Conservation (phyloP, 2,888 invertebrate genomes). For the Calliphora vomitoria region DNA sequence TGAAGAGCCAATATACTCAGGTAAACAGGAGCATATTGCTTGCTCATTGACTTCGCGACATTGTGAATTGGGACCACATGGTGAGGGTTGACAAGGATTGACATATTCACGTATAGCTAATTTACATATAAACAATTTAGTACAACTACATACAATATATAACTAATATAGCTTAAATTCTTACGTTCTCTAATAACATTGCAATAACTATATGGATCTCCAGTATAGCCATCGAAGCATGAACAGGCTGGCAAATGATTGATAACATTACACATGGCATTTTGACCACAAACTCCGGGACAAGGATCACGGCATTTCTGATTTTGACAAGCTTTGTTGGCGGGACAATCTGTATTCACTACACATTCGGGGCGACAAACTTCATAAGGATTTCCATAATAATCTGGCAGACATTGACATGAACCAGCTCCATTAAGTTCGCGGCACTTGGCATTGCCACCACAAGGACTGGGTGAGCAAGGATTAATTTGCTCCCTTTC, state of each 20-base stretch:
- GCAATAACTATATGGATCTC: conserved; percentile 92
- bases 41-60: conserved; percentile 88
- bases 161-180: conserved; percentile 72
- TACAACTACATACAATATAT: conserved; percentile 35
- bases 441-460: conserved; percentile 87
- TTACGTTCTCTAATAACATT: conserved; percentile 84
- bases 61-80: conserved; percentile 90
- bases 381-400: conserved; percentile 89
- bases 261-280: conserved; percentile 90
- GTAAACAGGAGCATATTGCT: conserved; percentile 87
- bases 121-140: conserved; percentile 59
- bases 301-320: conserved; percentile 91
- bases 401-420: conserved; percentile 88
- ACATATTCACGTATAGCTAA: conserved; percentile 79
- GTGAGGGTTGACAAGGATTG: conserved; percentile 90
- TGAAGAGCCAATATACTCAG: conserved; percentile 87
- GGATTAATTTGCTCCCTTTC: conserved; percentile 84
- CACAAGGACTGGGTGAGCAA: conserved; percentile 89
- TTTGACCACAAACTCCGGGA: conserved; percentile 91
- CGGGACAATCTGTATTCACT: conserved; percentile 89
- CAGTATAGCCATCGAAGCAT: conserved; percentile 86
- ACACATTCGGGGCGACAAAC: conserved; percentile 90
- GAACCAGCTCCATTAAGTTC: conserved; percentile 84
- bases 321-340: conserved; percentile 89
- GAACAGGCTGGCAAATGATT: conserved; percentile 92